Base-by-base conservation (phyloP, 2,797 vertebrate species). In the Thaleichthys pacificus region DNA sequence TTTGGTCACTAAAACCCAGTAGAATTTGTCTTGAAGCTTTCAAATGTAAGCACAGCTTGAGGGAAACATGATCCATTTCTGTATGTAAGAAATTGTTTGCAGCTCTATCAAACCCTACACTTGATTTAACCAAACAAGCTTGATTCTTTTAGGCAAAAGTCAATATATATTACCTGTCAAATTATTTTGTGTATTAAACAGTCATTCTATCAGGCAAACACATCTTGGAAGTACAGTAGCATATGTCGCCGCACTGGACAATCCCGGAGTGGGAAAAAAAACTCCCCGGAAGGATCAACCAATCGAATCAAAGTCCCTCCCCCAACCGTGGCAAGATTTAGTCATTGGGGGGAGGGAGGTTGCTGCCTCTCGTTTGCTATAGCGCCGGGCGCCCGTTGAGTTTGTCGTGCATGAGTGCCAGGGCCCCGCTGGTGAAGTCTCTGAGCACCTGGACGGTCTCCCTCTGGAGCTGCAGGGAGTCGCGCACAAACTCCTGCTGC, bases 361-460 rank as follows among this genome's bases (percentile, higher is more conserved):
- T 28, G 21, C 1, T 8, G 32, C 32, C 35, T 38, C 65, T 51
- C 11, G 35, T 9, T n/a, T 66, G 87, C 86, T 90, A 89, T 77
- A 91, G 89, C 0, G 90, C 77, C 0, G 93, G 92, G n/a, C 92
- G 88, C 2, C 93, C 93, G 0, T 94, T 94, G 68, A 94, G 85
- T 83, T 93, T 94, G 77, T 95, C 94, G 3, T 93, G 93, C 88
- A 95, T 91, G 72, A 94, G 87, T 0, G 93, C 85, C 14, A 95
- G 89, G 57, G 93, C 90, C 6, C 91, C 91, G 0, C 89, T 87
- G 19, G 94, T 90, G 79, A 95, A 95, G 77, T 95, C 93, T 83
- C 92, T 87, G 72, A 95, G 89, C 76, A 93, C 91, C 75, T 93
- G 91, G 70, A 95, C 91, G 0, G 91, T 94, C 76, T 95, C 93